Percentiles rank a stretch among this genome's conserved stretches.
phyloP scores from a whole-genome alignment of 2,797 vertebrate species.

The Coregonus ussuriensis region DNA sequence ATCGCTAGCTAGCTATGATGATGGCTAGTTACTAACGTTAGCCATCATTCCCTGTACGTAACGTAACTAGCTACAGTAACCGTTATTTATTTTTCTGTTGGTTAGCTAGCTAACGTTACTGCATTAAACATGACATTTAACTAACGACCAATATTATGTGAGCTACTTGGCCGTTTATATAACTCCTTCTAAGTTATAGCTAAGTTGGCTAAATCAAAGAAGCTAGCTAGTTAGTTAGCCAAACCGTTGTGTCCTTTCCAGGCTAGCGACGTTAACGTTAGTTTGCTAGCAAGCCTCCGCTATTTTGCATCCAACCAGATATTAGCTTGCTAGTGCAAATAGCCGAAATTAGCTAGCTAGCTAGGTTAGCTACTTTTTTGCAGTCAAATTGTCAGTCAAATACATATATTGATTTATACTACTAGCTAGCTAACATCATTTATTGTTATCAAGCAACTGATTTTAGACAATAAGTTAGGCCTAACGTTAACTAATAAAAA shows the following conservation, averaged over 20 bases:
- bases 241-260: neutral
- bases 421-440: too few species aligned
- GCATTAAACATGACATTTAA: neutral
- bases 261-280: neutral
- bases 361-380: too few species aligned
- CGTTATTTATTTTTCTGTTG: neutral
- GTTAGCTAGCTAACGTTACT: neutral
- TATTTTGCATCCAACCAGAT: neutral
- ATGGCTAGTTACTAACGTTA: too few species aligned
- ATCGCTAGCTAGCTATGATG: neutral
- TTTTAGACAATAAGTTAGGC: too few species aligned
- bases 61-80: too few species aligned
- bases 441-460: too few species aligned
- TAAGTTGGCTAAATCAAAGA: neutral
- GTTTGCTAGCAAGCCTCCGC: neutral
- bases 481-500: too few species aligned
- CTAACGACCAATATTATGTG: neutral
- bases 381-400: too few species aligned
- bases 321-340: too few species aligned
- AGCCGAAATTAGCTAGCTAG: neutral
- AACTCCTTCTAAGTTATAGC: neutral
- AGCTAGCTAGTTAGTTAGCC: neutral
- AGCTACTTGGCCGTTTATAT: neutral
- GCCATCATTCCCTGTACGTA: too few species aligned
- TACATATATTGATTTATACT: too few species aligned